Conservation (phyloP, 2,797 vertebrate genomes). For the Malacoraja senta region DNA sequence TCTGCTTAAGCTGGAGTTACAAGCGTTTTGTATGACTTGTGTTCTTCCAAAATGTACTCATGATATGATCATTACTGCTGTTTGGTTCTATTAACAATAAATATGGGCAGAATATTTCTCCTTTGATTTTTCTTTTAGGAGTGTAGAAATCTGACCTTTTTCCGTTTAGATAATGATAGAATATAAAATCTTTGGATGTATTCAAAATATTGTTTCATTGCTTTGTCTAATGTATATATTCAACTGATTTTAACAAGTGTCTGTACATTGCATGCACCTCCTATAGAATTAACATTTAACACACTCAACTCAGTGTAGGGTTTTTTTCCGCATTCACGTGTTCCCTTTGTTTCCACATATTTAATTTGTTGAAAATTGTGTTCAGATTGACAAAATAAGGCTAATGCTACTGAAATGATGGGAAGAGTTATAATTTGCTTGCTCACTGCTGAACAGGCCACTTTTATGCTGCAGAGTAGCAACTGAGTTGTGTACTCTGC, state of each 20-base stretch:
- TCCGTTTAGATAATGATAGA: background rate
- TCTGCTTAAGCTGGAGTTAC: background rate
- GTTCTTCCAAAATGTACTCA: slow-evolving; percentile 25
- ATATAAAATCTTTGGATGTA: background rate
- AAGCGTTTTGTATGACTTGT: slow-evolving; percentile 11
- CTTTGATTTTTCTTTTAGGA: background rate
- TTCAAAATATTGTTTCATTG: background rate
- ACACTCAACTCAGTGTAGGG: background rate
- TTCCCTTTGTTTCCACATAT: background rate
- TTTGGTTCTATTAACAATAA: slow-evolving; percentile 31
- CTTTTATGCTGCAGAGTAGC: slow-evolving; percentile 40
- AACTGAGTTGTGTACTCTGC: slow-evolving; percentile 25
- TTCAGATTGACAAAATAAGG: slow-evolving; percentile 14
- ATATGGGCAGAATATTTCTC: slow-evolving; percentile 9
- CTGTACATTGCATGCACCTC: background rate
- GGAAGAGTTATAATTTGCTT: slow-evolving; percentile 24
- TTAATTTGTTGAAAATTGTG: slow-evolving; percentile 8
- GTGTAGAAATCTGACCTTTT: background rate
- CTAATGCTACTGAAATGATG: slow-evolving; percentile 6
- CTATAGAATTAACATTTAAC: background rate
- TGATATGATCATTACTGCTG: slow-evolving; percentile 29
- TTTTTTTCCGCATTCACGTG: background rate
- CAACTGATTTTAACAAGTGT: background rate
- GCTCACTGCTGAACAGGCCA: slow-evolving; percentile 52
- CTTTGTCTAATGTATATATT: background rate